phyloP scores from a whole-genome alignment of 2,113 vertebrate species.

The Rattus norvegicus region DNA sequence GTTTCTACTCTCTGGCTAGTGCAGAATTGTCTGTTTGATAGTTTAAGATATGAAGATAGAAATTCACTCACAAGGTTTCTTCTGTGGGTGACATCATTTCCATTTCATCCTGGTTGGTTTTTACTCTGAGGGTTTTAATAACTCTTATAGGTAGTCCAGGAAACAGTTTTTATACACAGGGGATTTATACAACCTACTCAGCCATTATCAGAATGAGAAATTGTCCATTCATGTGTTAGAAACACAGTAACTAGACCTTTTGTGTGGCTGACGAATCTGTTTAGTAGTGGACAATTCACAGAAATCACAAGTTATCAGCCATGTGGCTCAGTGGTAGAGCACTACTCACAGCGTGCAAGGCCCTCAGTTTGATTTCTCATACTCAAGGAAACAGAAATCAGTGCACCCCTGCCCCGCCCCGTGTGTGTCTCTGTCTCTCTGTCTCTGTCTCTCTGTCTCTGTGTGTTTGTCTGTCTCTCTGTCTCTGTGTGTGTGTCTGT shows the following conservation, averaged over 20 bases:
- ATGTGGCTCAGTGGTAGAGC: neutral
- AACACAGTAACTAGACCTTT: neutral
- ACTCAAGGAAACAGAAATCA: neutral
- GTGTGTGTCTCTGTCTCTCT: too few relatives aligned
- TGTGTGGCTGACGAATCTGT: neutral
- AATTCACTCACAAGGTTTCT: neutral
- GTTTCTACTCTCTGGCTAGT: neutral
- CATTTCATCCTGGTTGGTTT: neutral
- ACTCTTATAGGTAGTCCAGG: constrained; percentile 1
- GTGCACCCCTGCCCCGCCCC: too few relatives aligned
- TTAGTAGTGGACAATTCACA: neutral
- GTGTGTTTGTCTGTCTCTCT: too few relatives aligned
- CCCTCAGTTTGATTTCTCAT: neutral
- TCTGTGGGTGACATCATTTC: neutral
- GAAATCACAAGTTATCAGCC: neutral
- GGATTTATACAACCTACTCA: neutral
- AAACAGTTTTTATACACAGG: neutral
- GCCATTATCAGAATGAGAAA: neutral
- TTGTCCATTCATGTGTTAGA: neutral
- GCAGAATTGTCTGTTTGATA: neutral
- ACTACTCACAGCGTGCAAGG: neutral
- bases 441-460: too few relatives aligned
- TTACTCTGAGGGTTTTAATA: constrained; percentile 13
- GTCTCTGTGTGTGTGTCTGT: too few relatives aligned
- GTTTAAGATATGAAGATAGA: neutral